These are phyloP conservation scores for Cottus gobio DNA, from an alignment of 2,113 vertebrate genomes.

Conservation along the genomic window DNA sequence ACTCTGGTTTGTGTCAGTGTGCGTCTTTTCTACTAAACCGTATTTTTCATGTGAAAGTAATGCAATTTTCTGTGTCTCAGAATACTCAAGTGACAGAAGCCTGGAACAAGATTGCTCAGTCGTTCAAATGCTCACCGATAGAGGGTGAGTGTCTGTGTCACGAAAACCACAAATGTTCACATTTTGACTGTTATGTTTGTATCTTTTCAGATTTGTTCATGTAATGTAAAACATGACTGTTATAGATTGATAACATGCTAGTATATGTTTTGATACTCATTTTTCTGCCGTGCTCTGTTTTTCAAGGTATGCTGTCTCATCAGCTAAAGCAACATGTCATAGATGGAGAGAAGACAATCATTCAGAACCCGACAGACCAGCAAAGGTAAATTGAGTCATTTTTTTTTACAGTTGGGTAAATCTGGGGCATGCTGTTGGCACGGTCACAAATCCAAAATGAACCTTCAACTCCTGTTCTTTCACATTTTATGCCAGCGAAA, in stretches of 20 bases:
- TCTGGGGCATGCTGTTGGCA: no score
- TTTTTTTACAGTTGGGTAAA: no score
- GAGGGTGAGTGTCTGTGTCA: constrained; percentile 86
- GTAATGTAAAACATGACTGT: neutral
- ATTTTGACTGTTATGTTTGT: neutral
- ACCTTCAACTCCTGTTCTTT: neutral
- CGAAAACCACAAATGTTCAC: neutral
- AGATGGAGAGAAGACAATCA: constrained; percentile 97
- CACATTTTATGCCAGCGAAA: neutral
- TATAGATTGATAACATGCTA: neutral
- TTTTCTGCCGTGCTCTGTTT: constrained; percentile 7
- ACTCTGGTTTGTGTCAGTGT: neutral
- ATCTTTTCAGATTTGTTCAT: neutral
- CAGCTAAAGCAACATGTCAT: constrained; percentile 97
- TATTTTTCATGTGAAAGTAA: neutral
- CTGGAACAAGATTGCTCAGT: constrained; percentile 97
- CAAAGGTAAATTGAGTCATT: constrained; percentile 84
- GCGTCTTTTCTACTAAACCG: neutral
- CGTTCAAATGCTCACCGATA: constrained; percentile 95
- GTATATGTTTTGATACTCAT: neutral
- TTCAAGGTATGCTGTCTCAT: constrained; percentile 94
- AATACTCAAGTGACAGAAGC: constrained; percentile 97
- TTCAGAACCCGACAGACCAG: constrained; percentile 97
- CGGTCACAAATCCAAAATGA: no score
- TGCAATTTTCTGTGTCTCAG: constrained; percentile 68